Evolutionary conservation across 2,888 invertebrate genomes (phyloP), one percentile per base, ranked within the genome.

Genomic region (Marronus borbonicus): DNA sequence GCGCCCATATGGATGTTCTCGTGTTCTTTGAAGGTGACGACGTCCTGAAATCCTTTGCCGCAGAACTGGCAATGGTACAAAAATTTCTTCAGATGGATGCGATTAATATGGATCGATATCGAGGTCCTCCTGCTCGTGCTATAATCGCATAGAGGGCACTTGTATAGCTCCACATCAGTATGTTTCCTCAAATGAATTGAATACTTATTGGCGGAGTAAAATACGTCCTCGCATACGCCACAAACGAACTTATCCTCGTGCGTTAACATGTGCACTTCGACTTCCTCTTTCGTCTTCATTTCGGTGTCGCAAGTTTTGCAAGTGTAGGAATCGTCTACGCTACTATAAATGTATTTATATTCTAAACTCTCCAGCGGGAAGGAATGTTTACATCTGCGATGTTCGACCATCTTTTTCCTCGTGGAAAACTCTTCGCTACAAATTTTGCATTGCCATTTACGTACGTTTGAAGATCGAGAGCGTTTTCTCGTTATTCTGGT

Each of bases 81-180:
- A 79, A 88, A 89, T 74, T 89, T 87, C 83, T 90, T 89, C 76
- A 86, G 85, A 81, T 91, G 91, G 87, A 90, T 90, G 50, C 90
- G 88, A 89, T 89, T 91, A 89, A 89, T 92, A 90, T 82, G 92
- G 83, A 80, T 90, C 89, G 84, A 91, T 86, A 86, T 77, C 50
- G 84, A 85, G 8, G 84, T 84, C 50, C 84, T 81, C 52, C 83
- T 80, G 36, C 80, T 80, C 0, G 85, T 85, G 12, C 79, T 83
- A 72, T 84, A 85, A 68, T 80, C 84, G 80, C 86, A 86, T n/a
- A 86, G 78, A 10, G 85, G 85, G 70, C 86, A 86, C 5, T 83
- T 83, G 68, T 83, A 83, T 49, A 84, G 85, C 60, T 81, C 76
- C 28, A 86, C 85, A 0, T 83, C 81, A 49, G 77, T 83, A 75